These are phyloP conservation scores for Tryphoninae sp. DNA, from an alignment of 2,888 invertebrate genomes.

Conservation along the genomic window DNA sequence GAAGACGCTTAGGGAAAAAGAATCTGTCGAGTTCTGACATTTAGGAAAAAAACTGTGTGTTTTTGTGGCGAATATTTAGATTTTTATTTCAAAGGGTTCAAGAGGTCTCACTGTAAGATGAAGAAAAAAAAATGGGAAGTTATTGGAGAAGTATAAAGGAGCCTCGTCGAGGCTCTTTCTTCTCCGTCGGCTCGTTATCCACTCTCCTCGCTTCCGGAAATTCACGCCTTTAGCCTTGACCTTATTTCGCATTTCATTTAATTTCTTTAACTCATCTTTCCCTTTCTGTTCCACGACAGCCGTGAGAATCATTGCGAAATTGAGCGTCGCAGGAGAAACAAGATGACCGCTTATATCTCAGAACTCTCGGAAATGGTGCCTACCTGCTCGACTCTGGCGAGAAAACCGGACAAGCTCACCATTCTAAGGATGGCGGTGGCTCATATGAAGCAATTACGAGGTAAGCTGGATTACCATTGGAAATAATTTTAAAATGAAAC, in stretches of 20 bases:
- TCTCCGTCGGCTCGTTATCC: slow-evolving; percentile 18
- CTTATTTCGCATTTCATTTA: slow-evolving; percentile 52
- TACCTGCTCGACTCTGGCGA: slow-evolving; percentile 97
- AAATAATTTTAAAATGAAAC: slow-evolving; percentile 15
- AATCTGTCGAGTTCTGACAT: slow-evolving; percentile 13
- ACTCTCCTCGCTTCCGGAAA: slow-evolving; percentile 42
- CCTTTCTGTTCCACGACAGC: slow-evolving; percentile 82
- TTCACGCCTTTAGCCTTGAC: slow-evolving; percentile 42
- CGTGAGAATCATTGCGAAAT: slow-evolving; percentile 99
- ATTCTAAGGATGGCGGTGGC: slow-evolving; percentile 99
- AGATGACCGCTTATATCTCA: slow-evolving; percentile 99
- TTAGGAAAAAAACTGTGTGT: slow-evolving; percentile 8
- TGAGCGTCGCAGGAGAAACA: slow-evolving; percentile 98
- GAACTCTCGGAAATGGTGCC: slow-evolving; percentile 99
- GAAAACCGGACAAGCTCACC: slow-evolving; percentile 99
- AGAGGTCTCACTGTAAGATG: background rate
- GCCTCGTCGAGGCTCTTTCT: background rate
- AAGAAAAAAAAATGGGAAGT: slow-evolving; percentile 2
- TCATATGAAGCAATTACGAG: slow-evolving; percentile 99
- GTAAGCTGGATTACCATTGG: slow-evolving; percentile 82
- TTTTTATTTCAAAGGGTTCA: background rate
- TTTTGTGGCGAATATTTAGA: background rate
- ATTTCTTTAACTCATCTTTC: slow-evolving; percentile 31
- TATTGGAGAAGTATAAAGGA: background rate
- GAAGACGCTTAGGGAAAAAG: slow-evolving; percentile 18